A percentile compares a stretch with the other conserved stretches of the same genome.
phyloP scores from a whole-genome alignment of 2,113 vertebrate species.

The Dryoscopus gambensis region DNA sequence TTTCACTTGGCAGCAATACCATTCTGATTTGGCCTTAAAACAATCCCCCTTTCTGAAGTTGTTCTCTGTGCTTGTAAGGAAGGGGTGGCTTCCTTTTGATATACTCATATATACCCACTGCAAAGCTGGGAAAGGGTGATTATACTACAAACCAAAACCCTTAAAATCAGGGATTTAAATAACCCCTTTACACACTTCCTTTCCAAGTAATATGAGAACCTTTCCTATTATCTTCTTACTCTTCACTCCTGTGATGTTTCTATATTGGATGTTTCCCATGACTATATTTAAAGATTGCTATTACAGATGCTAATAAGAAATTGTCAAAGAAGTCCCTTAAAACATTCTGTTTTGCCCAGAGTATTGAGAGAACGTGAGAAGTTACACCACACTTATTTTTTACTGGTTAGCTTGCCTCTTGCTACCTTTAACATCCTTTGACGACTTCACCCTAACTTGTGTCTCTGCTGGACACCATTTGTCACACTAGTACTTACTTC shows the following conservation, averaged over 20 bases:
- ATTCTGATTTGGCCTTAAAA: background rate
- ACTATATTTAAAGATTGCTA: background rate
- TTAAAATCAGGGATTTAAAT: background rate
- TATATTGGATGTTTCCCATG: background rate
- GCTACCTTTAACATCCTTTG: background rate
- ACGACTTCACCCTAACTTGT: background rate
- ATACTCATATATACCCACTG: background rate
- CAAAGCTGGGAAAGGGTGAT: background rate
- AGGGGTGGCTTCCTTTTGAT: background rate
- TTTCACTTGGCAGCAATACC: background rate
- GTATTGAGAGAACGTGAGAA: background rate
- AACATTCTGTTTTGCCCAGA: background rate
- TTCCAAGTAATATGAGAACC: background rate
- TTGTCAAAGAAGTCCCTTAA: background rate
- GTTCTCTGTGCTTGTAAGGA: background rate
- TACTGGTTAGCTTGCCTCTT: background rate
- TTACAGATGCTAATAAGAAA: background rate
- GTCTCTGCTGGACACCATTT: background rate
- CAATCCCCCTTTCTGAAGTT: background rate
- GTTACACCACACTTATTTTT: background rate
- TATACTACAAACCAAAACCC: background rate
- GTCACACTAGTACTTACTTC: background rate
- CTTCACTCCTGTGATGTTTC: background rate
- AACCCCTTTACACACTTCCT: background rate
- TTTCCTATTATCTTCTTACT: background rate